Evolutionary conservation across 1,140 invertebrate genomes (phyloP).

Genomic region (Microplitis mediator): DNA sequence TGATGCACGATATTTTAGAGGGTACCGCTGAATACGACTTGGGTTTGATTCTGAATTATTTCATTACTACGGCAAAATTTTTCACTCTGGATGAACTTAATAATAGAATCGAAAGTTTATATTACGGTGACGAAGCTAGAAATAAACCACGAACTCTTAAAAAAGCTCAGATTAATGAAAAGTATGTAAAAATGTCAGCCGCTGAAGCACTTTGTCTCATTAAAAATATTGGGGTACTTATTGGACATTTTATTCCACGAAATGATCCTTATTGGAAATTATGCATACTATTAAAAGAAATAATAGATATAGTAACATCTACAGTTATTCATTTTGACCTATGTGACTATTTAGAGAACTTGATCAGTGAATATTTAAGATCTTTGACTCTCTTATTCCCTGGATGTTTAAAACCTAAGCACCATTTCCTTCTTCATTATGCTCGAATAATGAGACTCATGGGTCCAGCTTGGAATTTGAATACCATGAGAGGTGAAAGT

Average conservation of each 20-base stretch:
- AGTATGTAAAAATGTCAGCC: conserved; percentile 9
- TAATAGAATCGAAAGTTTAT: neutral
- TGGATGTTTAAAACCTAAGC: neutral
- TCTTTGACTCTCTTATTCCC: neutral
- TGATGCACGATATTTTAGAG: conserved; percentile 18
- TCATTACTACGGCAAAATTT: neutral
- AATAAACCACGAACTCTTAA: neutral
- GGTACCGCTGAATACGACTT: conserved; percentile 8
- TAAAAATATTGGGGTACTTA: neutral
- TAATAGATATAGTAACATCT: neutral
- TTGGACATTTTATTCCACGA: neutral
- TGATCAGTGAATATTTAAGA: neutral
- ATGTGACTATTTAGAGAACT: neutral
- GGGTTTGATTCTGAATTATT: neutral
- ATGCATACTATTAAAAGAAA: neutral
- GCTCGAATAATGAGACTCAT: neutral
- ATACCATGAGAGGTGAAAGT: conserved; percentile 7
- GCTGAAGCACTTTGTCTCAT: neutral
- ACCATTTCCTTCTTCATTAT: conserved; percentile 11
- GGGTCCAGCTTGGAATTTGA: conserved; percentile 7
- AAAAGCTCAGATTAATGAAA: conserved; percentile 2
- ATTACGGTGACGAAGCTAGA: neutral
- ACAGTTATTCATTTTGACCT: neutral
- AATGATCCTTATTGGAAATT: neutral
- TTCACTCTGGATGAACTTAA: conserved; percentile 2